These are phyloP conservation scores for Acrocera orbiculus DNA, from an alignment of 2,888 invertebrate species.

Conservation along the genomic window DNA sequence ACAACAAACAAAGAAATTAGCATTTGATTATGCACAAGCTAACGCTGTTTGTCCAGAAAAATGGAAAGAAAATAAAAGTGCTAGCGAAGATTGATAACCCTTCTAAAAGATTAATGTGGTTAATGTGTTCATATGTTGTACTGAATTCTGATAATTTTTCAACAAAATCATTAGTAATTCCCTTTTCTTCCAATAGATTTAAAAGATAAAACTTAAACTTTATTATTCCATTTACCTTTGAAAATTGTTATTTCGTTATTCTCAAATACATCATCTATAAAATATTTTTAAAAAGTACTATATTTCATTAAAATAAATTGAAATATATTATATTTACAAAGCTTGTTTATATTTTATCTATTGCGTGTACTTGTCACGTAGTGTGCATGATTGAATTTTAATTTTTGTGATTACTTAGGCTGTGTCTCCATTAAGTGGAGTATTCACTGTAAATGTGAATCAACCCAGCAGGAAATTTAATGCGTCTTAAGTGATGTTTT, in stretches of 20 bases:
- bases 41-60: not conserved
- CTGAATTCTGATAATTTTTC: slow-evolving; percentile 74
- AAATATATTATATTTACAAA: too few species aligned
- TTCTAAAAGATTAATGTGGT: slow-evolving; percentile 78
- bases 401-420: too few species aligned
- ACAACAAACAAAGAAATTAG: not conserved
- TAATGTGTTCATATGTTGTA: slow-evolving; percentile 82
- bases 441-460: too few species aligned
- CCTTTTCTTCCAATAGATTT: slow-evolving; percentile 91
- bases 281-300: too few species aligned
- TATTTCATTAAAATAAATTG: too few species aligned
- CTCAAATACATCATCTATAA: slow-evolving; percentile 67
- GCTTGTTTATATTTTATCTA: too few species aligned
- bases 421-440: too few species aligned
- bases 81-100: slow-evolving; percentile 64
- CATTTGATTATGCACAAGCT: not conserved
- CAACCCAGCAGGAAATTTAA: too few species aligned
- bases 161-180: slow-evolving; percentile 81
- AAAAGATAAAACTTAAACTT: slow-evolving; percentile 83
- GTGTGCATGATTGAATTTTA: too few species aligned
- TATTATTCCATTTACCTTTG: slow-evolving; percentile 74
- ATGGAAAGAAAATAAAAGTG: not conserved
- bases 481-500: too few species aligned
- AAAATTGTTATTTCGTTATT: slow-evolving; percentile 87
- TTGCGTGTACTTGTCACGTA: too few species aligned